These are phyloP conservation scores for Boleophthalmus pectinirostris DNA, from an alignment of 2,113 vertebrate species.

Conservation along the genomic window DNA sequence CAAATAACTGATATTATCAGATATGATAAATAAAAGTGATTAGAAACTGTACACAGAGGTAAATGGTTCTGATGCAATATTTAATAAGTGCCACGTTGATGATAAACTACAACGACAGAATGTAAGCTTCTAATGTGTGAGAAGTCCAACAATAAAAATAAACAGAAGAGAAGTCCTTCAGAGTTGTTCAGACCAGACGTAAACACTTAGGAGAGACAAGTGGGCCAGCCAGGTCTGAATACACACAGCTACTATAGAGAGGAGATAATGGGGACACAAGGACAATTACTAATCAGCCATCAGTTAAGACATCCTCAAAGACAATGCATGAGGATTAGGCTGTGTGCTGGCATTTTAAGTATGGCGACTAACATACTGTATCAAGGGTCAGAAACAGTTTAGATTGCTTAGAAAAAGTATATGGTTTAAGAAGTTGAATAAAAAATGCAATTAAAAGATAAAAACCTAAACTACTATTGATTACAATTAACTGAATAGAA, in stretches of 20 bases:
- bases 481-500: neutral
- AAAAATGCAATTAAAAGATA: too few relatives aligned
- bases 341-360: neutral
- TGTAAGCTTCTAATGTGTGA: constrained; percentile 7
- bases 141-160: neutral
- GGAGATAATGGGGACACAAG: neutral
- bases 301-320: neutral
- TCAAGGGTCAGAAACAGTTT: neutral
- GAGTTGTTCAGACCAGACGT: constrained; percentile 8
- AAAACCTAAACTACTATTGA: neutral
- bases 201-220: constrained; percentile 25
- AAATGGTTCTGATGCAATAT: neutral
- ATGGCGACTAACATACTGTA: neutral
- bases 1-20: neutral
- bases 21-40: neutral
- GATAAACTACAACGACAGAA: neutral
- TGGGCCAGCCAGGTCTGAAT: constrained; percentile 8
- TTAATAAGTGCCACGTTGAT: neutral
- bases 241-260: neutral
- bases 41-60: neutral
- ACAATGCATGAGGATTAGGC: neutral
- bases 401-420: neutral
- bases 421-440: too few relatives aligned
- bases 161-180: constrained; percentile 11
- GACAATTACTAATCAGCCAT: constrained; percentile 1